Evolutionary conservation across 1,140 invertebrate genomes (phyloP).

Genomic region (Cardiocondyla obscurior): DNA sequence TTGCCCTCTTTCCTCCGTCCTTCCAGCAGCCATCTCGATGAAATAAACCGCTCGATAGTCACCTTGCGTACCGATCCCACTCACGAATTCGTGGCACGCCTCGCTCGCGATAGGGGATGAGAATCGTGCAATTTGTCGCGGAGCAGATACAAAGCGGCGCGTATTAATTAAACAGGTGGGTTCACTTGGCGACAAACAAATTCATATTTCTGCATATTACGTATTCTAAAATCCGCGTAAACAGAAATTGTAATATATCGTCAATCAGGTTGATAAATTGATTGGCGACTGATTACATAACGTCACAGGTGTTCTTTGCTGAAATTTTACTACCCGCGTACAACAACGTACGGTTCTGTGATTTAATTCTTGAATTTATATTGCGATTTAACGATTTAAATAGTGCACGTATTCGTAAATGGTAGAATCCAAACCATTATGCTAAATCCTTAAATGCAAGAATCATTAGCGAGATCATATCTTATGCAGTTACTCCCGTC

Average conservation of each 20-base stretch:
- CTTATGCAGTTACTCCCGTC: conserved; percentile 26
- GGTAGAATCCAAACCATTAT: conserved; percentile 21
- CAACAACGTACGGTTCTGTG: not conserved
- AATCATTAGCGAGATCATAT: conserved; percentile 47
- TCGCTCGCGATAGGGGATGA: conserved; percentile 12
- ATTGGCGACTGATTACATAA: not conserved
- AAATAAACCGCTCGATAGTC: conserved; percentile 58
- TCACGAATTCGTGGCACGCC: conserved; percentile 28
- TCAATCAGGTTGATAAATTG: not conserved
- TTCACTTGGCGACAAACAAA: conserved; percentile 6
- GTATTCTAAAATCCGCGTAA: not conserved
- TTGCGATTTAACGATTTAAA: conserved; percentile 22
- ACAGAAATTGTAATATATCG: not conserved
- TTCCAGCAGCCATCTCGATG: conserved; percentile 32
- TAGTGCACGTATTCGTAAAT: not conserved
- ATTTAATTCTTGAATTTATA: not conserved
- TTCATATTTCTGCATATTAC: not conserved
- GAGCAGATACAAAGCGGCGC: not conserved
- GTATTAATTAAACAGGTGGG: conserved; percentile 25
- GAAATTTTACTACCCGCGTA: not conserved
- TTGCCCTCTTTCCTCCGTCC: conserved; percentile 24
- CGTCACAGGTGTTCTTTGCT: not conserved
- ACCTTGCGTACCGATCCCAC: conserved; percentile 39
- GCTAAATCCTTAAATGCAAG: conserved; percentile 48
- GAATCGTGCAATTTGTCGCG: conserved; percentile 31